Base-by-base conservation (phyloP, 2,113 vertebrate genomes). In the Crotalus tigris region DNA sequence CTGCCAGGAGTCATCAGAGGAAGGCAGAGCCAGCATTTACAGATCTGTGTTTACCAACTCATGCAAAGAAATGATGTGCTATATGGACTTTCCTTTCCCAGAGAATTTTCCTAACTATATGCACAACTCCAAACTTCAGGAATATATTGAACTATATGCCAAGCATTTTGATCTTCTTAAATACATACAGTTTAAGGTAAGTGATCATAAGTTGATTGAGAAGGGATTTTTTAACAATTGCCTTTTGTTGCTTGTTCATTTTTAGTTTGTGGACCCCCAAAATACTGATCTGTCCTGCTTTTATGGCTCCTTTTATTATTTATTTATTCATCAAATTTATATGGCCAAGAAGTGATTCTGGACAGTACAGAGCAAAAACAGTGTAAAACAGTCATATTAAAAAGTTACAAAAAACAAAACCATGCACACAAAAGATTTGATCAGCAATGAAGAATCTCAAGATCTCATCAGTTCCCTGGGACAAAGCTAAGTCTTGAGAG, bases 31-130 rank as follows among this genome's bases (percentile, higher is more conserved):
- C 49, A 98, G 98, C 95, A 98, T 99, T 93, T 99, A 99, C 95
- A 96, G 90, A 24, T 98, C 98, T 0, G 96, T 99, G 90, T 97
- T 98, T 85, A 97, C 96, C 92, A 99, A 99, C 96, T 98, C 98
- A 64, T 98, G 98, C 94, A 99, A 99, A 94, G 98, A 99, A 96
- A 98, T 99, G 97, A 99, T 98, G 97, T 99, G 98, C 93, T 99
- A 97, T 93, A 97, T 98, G 2, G 98, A 99, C 57, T 99, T 98
- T 44, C 98, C 99, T 24, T 98, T 98, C 96, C 98, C 98, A 0
- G 98, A 97, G 0, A 93, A 98, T 86, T 98, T 97, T 91, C 98
- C 98, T 59, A 98, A 98, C 96, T 99, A 97, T 92, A 97, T 98
- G 97, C 98, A 98, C 92, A 96, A 98, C 87, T 92, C 97, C 29